phyloP scores from a whole-genome alignment of 2,113 vertebrate species.

The Cebidichthys violaceus region DNA sequence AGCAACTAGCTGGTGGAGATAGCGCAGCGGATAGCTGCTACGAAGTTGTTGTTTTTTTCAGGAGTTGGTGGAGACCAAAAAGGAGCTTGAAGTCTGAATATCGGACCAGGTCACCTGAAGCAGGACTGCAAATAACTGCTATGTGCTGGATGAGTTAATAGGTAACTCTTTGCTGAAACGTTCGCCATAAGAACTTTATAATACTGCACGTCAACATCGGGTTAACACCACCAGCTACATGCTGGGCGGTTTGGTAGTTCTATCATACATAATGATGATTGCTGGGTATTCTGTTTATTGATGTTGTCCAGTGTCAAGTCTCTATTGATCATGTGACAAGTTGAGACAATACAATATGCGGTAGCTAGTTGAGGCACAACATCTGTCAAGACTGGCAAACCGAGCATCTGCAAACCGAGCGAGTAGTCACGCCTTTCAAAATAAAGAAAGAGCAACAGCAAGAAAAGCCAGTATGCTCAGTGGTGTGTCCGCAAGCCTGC shows the following conservation, averaged over 20 bases:
- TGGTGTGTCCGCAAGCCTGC: background rate
- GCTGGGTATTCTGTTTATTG: background rate
- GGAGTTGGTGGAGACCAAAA: background rate
- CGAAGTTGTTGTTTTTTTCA: no score
- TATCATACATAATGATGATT: background rate
- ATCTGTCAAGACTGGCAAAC: background rate
- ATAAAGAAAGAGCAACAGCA: background rate
- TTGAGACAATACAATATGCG: background rate
- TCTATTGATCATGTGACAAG: background rate
- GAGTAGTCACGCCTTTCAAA: background rate
- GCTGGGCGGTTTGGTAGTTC: background rate
- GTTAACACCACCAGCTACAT: no score
- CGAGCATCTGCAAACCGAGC: background rate
- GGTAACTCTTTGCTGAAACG: background rate
- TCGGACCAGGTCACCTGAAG: background rate
- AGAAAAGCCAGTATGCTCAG: background rate
- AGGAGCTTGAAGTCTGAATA: background rate
- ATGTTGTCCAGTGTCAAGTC: background rate
- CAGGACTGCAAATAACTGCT: background rate
- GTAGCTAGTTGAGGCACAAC: background rate
- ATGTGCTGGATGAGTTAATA: background rate
- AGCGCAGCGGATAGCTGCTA: background rate
- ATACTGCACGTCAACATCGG: no score
- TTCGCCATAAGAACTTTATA: background rate
- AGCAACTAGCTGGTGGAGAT: background rate